Evolutionary conservation across 2,888 invertebrate genomes (phyloP).

Genomic region (Pristionchus entomophagus): DNA sequence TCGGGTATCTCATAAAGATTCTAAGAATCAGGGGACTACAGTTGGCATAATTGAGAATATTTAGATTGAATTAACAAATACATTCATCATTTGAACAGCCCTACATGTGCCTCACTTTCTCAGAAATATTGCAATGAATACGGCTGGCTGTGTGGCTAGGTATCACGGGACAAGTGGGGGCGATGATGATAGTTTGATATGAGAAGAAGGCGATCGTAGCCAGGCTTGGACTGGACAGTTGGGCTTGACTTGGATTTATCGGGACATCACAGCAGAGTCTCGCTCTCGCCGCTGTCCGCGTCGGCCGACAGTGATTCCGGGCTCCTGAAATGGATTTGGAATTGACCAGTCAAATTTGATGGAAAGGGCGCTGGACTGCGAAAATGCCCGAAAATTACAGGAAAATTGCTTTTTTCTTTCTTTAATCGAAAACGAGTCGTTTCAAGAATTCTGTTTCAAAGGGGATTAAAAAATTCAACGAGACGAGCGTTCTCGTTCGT

Average conservation of each 20-base stretch:
- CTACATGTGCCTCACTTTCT: too few relatives aligned
- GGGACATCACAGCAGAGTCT: constrained; percentile 9
- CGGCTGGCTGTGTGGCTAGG: neutral
- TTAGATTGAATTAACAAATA: too few relatives aligned
- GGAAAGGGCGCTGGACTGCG: too few relatives aligned
- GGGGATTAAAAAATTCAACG: neutral
- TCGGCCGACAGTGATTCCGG: constrained; percentile 19
- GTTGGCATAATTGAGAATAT: too few relatives aligned
- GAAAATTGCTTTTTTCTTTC: neutral
- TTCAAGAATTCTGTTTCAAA: neutral
- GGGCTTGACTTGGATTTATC: too few relatives aligned
- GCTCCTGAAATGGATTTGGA: neutral
- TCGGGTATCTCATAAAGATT: constrained; percentile 67
- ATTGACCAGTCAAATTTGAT: too few relatives aligned
- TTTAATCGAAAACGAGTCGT: too few relatives aligned
- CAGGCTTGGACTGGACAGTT: neutral
- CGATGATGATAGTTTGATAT: neutral
- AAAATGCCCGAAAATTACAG: too few relatives aligned
- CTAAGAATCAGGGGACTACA: too few relatives aligned
- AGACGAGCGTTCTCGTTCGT: neutral
- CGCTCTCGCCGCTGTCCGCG: constrained; percentile 22
- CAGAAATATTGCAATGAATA: neutral
- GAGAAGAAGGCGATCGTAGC: neutral
- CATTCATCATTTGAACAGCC: too few relatives aligned
- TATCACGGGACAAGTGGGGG: neutral